A percentile compares a stretch with the other conserved stretches of the same genome.
Evolutionary conservation across 2,888 invertebrate genomes (phyloP).

Genomic region (Loripinus fragilis): DNA sequence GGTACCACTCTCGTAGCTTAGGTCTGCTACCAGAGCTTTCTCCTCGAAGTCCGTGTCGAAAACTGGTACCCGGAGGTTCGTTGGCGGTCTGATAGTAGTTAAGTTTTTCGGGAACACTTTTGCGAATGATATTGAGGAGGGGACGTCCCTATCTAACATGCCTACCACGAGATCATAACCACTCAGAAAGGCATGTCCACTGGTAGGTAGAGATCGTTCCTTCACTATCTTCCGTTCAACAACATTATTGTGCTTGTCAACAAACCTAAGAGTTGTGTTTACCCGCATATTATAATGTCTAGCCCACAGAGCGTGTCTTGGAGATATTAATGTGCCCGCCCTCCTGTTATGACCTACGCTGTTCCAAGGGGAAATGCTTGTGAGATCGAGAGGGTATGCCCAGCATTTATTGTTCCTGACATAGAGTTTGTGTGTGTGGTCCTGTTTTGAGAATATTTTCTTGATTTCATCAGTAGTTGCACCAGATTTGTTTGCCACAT

Average conservation of each 20-base stretch:
- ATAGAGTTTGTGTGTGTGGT: constrained; percentile 63
- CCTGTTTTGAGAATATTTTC: constrained; percentile 64
- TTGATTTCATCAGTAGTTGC: constrained; percentile 52
- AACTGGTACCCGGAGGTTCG: constrained; percentile 49
- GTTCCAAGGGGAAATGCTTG: constrained; percentile 74
- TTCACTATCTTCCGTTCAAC: constrained; percentile 61
- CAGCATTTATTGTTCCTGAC: constrained; percentile 64
- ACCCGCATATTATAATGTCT: constrained; percentile 65
- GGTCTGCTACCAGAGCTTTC: constrained; percentile 69
- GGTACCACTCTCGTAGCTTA: constrained; percentile 43
- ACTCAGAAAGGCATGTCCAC: constrained; percentile 38
- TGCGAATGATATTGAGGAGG: constrained; percentile 62
- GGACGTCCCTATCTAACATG: constrained; percentile 68
- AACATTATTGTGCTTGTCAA: constrained; percentile 66
- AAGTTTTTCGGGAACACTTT: constrained; percentile 68
- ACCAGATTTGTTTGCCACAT: constrained; percentile 40
- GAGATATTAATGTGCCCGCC: constrained; percentile 68
- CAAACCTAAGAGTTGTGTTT: constrained; percentile 66
- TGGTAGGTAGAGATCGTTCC: constrained; percentile 29
- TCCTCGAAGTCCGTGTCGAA: constrained; percentile 71
- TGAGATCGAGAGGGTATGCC: constrained; percentile 70
- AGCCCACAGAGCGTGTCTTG: constrained; percentile 71
- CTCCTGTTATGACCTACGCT: constrained; percentile 58
- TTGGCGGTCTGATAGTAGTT: constrained; percentile 35
- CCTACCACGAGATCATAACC: constrained; percentile 72